These are phyloP conservation scores for Bombyx huttoni DNA, from an alignment of 2,888 invertebrate genomes.

Conservation along the genomic window DNA sequence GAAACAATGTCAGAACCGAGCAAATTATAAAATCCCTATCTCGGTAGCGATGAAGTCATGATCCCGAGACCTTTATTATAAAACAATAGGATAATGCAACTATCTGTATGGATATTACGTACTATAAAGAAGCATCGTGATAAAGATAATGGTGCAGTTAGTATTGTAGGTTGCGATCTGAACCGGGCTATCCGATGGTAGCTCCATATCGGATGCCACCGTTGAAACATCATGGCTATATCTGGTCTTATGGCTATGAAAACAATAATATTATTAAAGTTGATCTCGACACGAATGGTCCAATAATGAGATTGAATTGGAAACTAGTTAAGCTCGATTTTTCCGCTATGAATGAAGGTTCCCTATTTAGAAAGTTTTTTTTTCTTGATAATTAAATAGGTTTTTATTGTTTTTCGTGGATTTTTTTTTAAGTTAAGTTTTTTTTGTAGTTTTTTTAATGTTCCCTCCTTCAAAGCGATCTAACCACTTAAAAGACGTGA, in stretches of 20 bases:
- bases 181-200: conserved; percentile 44
- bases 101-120: conserved; percentile 44
- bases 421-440: too few relatives aligned
- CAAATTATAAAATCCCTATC: not conserved
- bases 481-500: too few relatives aligned
- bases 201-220: conserved; percentile 44
- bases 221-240: conserved; percentile 20
- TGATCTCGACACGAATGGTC: conserved; percentile 11
- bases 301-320: not conserved
- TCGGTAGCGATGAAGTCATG: conserved; percentile 13
- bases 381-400: not conserved
- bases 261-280: conserved; percentile 36
- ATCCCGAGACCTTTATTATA: conserved; percentile 19
- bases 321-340: not conserved
- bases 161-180: conserved; percentile 25
- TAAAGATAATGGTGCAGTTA: conserved; percentile 32
- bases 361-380: not conserved
- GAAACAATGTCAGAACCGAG: not conserved
- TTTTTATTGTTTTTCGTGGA: too few relatives aligned
- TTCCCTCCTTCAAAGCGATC: too few relatives aligned
- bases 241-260: conserved; percentile 29
- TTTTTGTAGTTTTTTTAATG: too few relatives aligned
- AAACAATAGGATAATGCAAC: conserved; percentile 30
- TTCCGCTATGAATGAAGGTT: too few relatives aligned
- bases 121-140: conserved; percentile 46